Base-by-base conservation (phyloP, 2,888 invertebrate genomes). In the Aromia moschata region DNA sequence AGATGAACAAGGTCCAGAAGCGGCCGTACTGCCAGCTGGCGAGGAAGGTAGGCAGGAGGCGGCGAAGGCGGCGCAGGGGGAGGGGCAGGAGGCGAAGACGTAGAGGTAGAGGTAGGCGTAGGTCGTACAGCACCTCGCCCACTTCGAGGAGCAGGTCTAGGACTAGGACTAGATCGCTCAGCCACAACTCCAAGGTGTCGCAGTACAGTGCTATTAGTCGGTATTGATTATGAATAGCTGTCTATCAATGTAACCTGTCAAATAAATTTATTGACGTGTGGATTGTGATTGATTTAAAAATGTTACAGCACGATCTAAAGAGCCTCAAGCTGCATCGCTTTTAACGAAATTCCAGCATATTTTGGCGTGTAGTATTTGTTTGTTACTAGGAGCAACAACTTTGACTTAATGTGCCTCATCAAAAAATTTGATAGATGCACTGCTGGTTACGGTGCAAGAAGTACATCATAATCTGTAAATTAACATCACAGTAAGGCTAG, bases 1-100 rank as follows among this genome's bases (percentile, higher is more conserved):
- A 57, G n/a, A 64, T 68, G 63, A 56, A 60, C 5, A 49, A 40
- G 17, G 46, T 33, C 11, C 57, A 65, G 37, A 68, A 68, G 41
- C 45, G 56, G 31, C 60, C 57, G 1, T 60, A 64, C 38, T 58
- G 55, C 37, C 47, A 60, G 18, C 14, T 65, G 47, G 62, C 64
- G 11, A 60, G 54, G 18, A 60, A 62, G 46, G 61, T 55, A 9
- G 47, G 38, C 36, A 45, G 61, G 10, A 37, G 51, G 4, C 25
- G 57, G 0, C 25, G 33, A 11, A 11, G 10, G 14, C 15, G 49
- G 1, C 4, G 18, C 1, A 17, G 43, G 10, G 2, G 38, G 44
- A 45, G 11, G 31, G 33, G 18, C 14, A n/a, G 10, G 11, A 12
- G 12, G 37, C 7, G 30, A 18, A 37, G 4, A 11, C 33, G 14